phyloP scores from a whole-genome alignment of 2,888 invertebrate species.

The Rutpela maculata region DNA sequence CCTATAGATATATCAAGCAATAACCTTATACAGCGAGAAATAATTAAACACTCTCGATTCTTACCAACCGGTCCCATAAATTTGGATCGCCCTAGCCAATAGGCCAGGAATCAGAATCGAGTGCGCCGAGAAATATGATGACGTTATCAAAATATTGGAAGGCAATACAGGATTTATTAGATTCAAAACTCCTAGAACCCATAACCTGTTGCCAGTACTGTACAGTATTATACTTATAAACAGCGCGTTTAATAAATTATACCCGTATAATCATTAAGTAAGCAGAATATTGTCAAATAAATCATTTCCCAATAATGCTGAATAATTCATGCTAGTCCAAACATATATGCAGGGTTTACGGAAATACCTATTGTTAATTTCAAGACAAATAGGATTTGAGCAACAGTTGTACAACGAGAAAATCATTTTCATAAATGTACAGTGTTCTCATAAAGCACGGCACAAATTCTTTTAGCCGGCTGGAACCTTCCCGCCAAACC shows the following conservation, averaged over 20 bases:
- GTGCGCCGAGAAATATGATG: slow-evolving; percentile 35
- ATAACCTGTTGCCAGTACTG: neutral
- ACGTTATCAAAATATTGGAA: slow-evolving; percentile 38
- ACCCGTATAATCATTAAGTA: neutral
- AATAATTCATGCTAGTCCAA: neutral
- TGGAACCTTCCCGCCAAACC: too few species aligned
- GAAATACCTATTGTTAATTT: too few species aligned
- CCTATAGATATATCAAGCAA: slow-evolving; percentile 56
- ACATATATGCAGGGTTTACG: neutral
- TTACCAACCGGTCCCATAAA: slow-evolving; percentile 59
- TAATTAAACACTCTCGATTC: slow-evolving; percentile 57
- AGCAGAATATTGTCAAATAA: neutral
- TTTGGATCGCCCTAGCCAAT: slow-evolving; percentile 43
- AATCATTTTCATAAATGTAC: too few species aligned
- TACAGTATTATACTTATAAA: neutral
- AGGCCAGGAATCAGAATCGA: slow-evolving; percentile 35
- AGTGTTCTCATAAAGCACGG: too few species aligned
- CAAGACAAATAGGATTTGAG: too few species aligned
- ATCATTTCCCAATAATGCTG: neutral
- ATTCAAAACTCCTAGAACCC: neutral
- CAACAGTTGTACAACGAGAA: too few species aligned
- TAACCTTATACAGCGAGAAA: slow-evolving; percentile 49
- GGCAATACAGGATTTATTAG: slow-evolving; percentile 29
- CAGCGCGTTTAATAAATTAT: neutral
- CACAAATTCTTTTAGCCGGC: too few species aligned